A percentile compares a stretch with the other conserved stretches of the same genome.
These are phyloP conservation scores for Protonibea diacanthus DNA, from an alignment of 2,797 vertebrate genomes.

Conservation along the genomic window DNA sequence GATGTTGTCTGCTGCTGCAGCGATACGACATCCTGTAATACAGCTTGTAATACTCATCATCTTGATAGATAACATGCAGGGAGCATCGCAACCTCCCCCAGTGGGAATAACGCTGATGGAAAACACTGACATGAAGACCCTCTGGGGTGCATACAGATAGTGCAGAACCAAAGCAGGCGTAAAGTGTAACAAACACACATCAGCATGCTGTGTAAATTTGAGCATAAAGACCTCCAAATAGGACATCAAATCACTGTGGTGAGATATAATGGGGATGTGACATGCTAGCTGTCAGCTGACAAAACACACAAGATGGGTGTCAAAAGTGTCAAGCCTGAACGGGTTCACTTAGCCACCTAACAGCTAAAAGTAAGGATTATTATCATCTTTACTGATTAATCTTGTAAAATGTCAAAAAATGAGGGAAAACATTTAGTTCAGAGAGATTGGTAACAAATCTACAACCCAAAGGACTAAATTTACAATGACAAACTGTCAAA, in stretches of 20 bases:
- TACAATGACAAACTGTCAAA: too few species aligned
- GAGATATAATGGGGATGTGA: background rate
- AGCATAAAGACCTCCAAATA: background rate
- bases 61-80: constrained; percentile 17
- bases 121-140: constrained; percentile 11
- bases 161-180: constrained; percentile 1
- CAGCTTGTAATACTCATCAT: constrained; percentile 13
- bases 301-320: background rate
- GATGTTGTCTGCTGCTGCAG: background rate
- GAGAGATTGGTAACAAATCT: background rate
- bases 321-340: background rate
- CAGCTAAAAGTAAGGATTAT: background rate
- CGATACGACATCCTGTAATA: background rate
- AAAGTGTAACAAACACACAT: background rate
- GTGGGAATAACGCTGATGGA: constrained; percentile 1
- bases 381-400: background rate
- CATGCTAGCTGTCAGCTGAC: constrained; percentile 4
- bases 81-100: background rate
- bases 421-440: background rate
- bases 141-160: background rate
- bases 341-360: background rate
- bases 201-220: background rate
- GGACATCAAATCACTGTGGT: constrained; percentile 2
- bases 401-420: background rate
- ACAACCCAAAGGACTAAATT: background rate